Evolutionary conservation across 2,797 vertebrate genomes (phyloP), one percentile per base, ranked within the genome.

Genomic region (Periophthalmus magnuspinnatus): DNA sequence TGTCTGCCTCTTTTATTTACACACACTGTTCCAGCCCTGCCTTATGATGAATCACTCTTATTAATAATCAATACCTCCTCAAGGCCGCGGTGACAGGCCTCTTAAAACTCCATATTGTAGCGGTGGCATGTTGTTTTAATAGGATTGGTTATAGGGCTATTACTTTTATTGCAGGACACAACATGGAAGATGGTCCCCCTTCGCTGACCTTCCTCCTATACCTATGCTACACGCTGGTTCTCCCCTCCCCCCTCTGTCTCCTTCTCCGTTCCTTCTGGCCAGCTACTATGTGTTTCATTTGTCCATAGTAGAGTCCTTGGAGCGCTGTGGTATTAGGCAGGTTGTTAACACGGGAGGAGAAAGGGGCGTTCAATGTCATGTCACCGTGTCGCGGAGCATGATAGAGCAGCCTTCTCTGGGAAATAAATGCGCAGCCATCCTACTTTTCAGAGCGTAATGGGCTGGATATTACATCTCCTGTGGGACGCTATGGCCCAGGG

Each of bases 291-390:
- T 21, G 76, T 80, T 77, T 85, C 33, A 82, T 88, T 81, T 78
- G 78, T 88, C 85, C 77, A 47, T 52, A 22, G 68, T 82, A 74
- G 65, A 6, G 83, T 88, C 91, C 92, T 93, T 91, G 90, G 89
- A 87, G 84, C 76, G 19, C 58, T 62, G 67, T 68, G 72, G 80
- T 79, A 77, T 80, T 79, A 80, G 78, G 77, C 68, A 78, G 85
- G 88, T 86, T 87, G 89, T 88, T 84, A 86, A 88, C 80, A 80
- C 77, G 32, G 75, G 78, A 34, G 74, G 78, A 78, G 76, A 86
- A 88, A 83, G 86, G 86, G 88, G 78, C 85, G 61, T 90, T 91
- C 91, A 92, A 91, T 93, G 91, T 93, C 92, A 87, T 86, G 89
- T 90, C 88, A 88, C 73, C 10, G 75, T 77, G 89, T 88, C 76